phyloP scores from a whole-genome alignment of 1,140 invertebrate species.

The Drosophila ananassae region DNA sequence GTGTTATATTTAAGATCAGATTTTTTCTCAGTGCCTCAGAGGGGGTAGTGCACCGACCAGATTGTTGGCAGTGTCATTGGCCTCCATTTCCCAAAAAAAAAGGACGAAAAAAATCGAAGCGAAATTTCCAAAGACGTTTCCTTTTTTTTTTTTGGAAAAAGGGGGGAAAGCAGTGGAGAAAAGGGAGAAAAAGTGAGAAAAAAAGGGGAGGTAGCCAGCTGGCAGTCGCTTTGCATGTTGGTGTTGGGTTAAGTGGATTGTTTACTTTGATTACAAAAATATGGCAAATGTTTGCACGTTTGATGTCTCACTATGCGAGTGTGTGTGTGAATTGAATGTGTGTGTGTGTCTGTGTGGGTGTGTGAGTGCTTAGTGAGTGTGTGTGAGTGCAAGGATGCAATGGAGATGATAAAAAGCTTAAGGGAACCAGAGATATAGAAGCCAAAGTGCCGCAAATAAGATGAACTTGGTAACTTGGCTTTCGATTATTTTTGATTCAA shows the following conservation, averaged over 20 bases:
- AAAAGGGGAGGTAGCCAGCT: conserved; percentile 27
- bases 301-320: conserved; percentile 56
- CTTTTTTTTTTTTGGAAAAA: neutral
- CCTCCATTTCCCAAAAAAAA: conserved; percentile 38
- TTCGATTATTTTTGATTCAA: no score
- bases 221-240: conserved; percentile 51
- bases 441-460: no score
- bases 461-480: no score
- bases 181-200: neutral
- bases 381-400: conserved; percentile 19
- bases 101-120: conserved; percentile 38
- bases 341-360: no score
- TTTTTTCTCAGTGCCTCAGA: conserved; percentile 4
- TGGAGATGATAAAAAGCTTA: conserved; percentile 1
- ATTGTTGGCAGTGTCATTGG: conserved; percentile 53
- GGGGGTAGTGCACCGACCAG: conserved; percentile 4
- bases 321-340: conserved; percentile 7
- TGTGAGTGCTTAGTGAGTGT: neutral
- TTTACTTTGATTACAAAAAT: conserved; percentile 82
- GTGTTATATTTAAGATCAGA: neutral
- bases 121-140: conserved; percentile 65
- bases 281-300: conserved; percentile 79
- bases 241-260: conserved; percentile 79
- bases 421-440: neutral
- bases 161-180: conserved; percentile 20